Percentiles rank a stretch among this genome's conserved stretches.
Evolutionary conservation across 2,888 invertebrate genomes (phyloP).

Genomic region (Macroteleia sp.): DNA sequence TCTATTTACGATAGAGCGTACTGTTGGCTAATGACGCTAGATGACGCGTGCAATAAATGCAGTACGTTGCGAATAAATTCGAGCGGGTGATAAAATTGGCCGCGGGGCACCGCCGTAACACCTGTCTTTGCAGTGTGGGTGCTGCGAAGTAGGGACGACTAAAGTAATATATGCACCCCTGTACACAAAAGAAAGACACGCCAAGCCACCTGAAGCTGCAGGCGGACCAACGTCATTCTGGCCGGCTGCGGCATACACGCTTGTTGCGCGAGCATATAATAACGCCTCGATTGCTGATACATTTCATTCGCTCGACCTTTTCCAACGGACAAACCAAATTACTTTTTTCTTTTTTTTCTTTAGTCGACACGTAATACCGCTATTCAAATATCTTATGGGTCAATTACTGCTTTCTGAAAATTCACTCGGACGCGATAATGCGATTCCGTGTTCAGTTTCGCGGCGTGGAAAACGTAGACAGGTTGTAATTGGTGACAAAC

Average conservation of each 20-base stretch:
- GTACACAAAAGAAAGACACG: conserved; percentile 74
- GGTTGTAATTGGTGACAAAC: conserved; percentile 14
- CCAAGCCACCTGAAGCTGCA: conserved; percentile 83
- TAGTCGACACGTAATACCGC: conserved; percentile 15
- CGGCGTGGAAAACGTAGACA: not conserved
- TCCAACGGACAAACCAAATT: conserved; percentile 55
- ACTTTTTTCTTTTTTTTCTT: conserved; percentile 9
- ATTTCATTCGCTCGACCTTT: conserved; percentile 71
- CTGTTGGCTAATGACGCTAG: conserved; percentile 49
- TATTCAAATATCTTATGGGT: conserved; percentile 42
- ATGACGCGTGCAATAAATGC: conserved; percentile 58
- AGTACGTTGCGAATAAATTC: conserved; percentile 69
- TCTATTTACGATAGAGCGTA: conserved; percentile 50
- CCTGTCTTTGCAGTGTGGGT: conserved; percentile 81
- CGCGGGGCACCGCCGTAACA: conserved; percentile 72
- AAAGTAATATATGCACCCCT: conserved; percentile 83
- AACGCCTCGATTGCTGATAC: conserved; percentile 75
- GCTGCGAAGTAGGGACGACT: conserved; percentile 73
- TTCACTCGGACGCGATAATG: conserved; percentile 3
- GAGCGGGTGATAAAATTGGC: conserved; percentile 75
- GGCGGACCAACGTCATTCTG: conserved; percentile 76
- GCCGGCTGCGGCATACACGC: conserved; percentile 77
- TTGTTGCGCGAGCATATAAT: conserved; percentile 75
- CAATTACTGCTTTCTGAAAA: conserved; percentile 29
- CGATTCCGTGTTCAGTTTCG: conserved; percentile 15